Evolutionary conservation across 2,888 invertebrate genomes (phyloP).

Genomic region (Acrobasis suavella): DNA sequence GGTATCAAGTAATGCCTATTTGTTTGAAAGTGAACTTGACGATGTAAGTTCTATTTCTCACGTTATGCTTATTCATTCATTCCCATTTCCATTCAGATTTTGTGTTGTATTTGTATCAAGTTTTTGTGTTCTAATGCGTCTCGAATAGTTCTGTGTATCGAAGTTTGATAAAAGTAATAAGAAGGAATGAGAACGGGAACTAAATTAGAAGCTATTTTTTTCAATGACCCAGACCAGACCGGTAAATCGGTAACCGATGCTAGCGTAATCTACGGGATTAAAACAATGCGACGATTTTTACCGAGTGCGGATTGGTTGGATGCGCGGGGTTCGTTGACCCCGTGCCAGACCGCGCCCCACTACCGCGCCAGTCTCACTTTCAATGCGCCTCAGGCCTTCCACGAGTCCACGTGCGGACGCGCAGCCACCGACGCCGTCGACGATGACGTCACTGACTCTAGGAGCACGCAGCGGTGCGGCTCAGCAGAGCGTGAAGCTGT

Average conservation of each 20-base stretch:
- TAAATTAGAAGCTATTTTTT: slow-evolving; percentile 28
- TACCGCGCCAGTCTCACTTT: slow-evolving; percentile 71
- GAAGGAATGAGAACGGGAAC: not conserved
- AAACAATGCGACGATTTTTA: slow-evolving; percentile 76
- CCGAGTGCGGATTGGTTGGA: slow-evolving; percentile 76
- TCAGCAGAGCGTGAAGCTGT: slow-evolving; percentile 61
- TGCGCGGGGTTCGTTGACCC: slow-evolving; percentile 74
- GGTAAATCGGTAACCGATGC: slow-evolving; percentile 31
- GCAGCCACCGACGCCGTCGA: slow-evolving; percentile 56
- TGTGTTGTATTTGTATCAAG: slow-evolving; percentile 10
- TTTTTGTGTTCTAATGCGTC: not conserved
- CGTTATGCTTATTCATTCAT: slow-evolving; percentile 1
- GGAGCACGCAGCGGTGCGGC: slow-evolving; percentile 57
- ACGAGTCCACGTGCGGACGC: slow-evolving; percentile 71
- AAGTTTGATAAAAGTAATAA: not conserved
- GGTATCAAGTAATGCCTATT: not conserved
- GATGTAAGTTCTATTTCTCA: not conserved
- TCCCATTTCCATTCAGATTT: slow-evolving; percentile 9
- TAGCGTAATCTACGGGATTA: slow-evolving; percentile 53
- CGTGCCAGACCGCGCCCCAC: slow-evolving; percentile 45
- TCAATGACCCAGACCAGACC: slow-evolving; percentile 43
- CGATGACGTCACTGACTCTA: slow-evolving; percentile 70
- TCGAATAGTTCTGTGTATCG: not conserved
- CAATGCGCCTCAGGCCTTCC: slow-evolving; percentile 73
- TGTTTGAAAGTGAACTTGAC: slow-evolving; percentile 3